phyloP scores from a whole-genome alignment of 2,888 invertebrate species.

The Branchellion lobata region DNA sequence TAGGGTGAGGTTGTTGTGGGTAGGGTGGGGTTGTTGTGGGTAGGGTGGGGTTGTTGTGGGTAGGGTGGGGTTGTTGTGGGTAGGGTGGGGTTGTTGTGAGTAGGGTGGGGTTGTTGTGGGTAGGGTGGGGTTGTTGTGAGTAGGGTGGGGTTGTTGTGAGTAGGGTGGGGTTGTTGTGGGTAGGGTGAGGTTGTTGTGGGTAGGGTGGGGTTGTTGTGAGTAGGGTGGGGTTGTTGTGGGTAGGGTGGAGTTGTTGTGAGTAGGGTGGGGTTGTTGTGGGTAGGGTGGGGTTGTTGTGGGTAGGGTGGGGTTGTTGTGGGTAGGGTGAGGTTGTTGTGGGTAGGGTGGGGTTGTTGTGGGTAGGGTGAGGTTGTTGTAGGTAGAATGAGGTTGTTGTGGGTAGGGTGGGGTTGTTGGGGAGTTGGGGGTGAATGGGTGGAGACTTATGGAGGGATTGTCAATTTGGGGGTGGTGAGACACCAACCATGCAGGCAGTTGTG shows the following conservation, averaged over 20 bases:
- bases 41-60: background rate
- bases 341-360: no score
- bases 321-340: no score
- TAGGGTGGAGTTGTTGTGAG: background rate
- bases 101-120: no score
- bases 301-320: no score
- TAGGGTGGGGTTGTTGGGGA: background rate
- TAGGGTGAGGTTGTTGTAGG: background rate
- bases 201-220: no score
- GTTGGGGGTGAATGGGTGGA: no score
- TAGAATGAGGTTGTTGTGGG: background rate
- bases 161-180: background rate
- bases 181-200: no score
- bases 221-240: no score
- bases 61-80: no score
- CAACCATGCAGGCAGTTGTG: constrained; percentile 56
- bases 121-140: background rate
- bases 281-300: background rate
- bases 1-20: background rate
- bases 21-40: background rate
- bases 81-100: no score
- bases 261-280: background rate
- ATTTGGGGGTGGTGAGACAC: background rate
- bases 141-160: background rate
- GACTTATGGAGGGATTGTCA: background rate